Evolutionary conservation across 2,113 vertebrate genomes (phyloP).

Genomic region (Gnathonemus longibarbis): DNA sequence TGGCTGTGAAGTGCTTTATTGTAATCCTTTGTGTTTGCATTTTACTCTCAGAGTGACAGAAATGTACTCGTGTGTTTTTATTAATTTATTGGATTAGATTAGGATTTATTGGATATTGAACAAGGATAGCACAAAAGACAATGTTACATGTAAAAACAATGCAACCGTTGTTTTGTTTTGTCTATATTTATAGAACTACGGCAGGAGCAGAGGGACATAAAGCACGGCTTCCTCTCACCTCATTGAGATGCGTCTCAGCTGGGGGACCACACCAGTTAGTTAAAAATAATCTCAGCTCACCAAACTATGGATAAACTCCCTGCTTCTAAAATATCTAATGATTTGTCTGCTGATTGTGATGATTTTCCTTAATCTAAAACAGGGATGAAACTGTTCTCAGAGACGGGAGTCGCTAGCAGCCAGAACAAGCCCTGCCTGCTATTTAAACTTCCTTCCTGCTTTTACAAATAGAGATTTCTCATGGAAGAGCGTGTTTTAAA

Average conservation of each 20-base stretch:
- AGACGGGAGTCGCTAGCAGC: neutral
- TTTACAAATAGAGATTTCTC: conserved; percentile 10
- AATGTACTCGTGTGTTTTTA: neutral
- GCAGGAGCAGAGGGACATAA: neutral
- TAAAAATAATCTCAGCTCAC: neutral
- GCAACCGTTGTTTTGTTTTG: no score
- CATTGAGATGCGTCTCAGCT: neutral
- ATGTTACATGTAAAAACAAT: no score
- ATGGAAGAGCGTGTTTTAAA: neutral
- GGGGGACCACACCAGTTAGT: neutral
- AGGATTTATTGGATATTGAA: no score
- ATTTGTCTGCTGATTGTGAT: neutral
- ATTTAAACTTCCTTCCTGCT: conserved; percentile 5
- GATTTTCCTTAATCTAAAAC: neutral
- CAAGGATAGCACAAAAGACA: no score
- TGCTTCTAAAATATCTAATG: neutral
- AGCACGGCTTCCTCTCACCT: neutral
- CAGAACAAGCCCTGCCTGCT: neutral
- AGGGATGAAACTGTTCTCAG: neutral
- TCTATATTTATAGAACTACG: neutral
- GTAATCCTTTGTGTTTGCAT: neutral
- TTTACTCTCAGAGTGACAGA: neutral
- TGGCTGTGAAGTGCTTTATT: neutral
- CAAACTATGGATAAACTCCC: neutral
- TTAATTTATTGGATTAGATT: no score